These are phyloP conservation scores for Drosophila pseudotakahashii DNA, from an alignment of 2,888 invertebrate genomes.

Conservation along the genomic window DNA sequence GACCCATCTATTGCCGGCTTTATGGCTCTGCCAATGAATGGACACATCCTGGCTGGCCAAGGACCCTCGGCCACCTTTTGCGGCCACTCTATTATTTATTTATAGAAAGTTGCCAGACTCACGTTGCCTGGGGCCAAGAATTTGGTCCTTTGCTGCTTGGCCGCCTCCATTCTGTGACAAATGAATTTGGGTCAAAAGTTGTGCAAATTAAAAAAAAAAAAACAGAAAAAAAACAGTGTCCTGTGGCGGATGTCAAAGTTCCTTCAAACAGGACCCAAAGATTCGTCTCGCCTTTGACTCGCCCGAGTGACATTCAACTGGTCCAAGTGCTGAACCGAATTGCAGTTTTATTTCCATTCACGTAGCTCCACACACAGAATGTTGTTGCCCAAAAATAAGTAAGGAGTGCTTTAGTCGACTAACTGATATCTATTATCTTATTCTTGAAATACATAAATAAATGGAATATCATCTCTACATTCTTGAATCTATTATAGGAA, in stretches of 20 bases:
- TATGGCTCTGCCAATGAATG: slow-evolving; percentile 41
- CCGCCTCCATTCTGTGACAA: slow-evolving; percentile 64
- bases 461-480: too few relatives aligned
- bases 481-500: too few relatives aligned
- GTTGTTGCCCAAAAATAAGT: background rate
- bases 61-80: slow-evolving; percentile 32
- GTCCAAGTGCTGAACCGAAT: slow-evolving; percentile 56
- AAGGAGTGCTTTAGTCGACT: background rate
- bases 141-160: slow-evolving; percentile 56
- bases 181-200: slow-evolving; percentile 77
- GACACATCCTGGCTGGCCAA: slow-evolving; percentile 17
- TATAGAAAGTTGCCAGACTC: slow-evolving; percentile 54
- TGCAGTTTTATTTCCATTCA: slow-evolving; percentile 75
- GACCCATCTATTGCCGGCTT: slow-evolving; percentile 31
- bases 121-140: slow-evolving; percentile 8
- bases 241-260: slow-evolving; percentile 38
- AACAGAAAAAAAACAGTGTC: background rate
- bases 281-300: slow-evolving; percentile 63
- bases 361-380: slow-evolving; percentile 36
- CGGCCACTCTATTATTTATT: slow-evolving; percentile 66
- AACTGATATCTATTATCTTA: background rate
- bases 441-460: too few relatives aligned
- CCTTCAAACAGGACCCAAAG: slow-evolving; percentile 40
- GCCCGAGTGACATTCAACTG: slow-evolving; percentile 70
- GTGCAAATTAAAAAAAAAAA: slow-evolving; percentile 65